A percentile compares a stretch with the other conserved stretches of the same genome.
Evolutionary conservation across 2,797 vertebrate species (phyloP).

Genomic region (Acrocephalus scirpaceus): DNA sequence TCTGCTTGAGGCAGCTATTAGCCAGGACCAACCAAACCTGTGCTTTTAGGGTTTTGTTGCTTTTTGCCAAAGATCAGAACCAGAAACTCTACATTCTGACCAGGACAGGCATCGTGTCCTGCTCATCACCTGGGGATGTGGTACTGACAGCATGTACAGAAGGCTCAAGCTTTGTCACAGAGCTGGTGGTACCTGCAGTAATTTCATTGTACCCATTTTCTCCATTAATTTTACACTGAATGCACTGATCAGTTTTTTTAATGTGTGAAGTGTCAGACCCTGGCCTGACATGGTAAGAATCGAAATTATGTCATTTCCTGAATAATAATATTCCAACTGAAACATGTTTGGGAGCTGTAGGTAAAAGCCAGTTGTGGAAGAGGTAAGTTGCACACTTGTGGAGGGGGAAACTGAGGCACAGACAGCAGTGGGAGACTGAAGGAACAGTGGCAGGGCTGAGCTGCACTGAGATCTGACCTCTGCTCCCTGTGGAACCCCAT

Average conservation of each 20-base stretch:
- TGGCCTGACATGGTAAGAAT: neutral
- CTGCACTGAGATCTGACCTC: neutral
- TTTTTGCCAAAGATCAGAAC: neutral
- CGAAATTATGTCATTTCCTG: neutral
- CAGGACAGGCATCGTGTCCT: neutral
- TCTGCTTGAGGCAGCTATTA: neutral
- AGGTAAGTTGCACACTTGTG: neutral
- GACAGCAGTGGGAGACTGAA: neutral
- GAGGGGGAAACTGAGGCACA: neutral
- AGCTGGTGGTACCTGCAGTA: neutral
- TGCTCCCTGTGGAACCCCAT: accelerated
- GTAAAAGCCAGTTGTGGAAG: neutral
- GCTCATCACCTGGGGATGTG: neutral
- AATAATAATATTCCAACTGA: neutral
- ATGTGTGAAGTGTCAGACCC: neutral
- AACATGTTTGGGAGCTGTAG: neutral
- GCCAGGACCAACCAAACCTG: neutral
- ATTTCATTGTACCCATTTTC: neutral
- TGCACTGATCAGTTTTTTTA: neutral
- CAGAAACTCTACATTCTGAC: neutral
- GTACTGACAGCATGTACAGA: neutral
- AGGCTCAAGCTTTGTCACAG: neutral
- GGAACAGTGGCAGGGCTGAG: neutral
- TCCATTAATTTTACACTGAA: neutral
- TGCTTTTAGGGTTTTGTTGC: neutral